phyloP scores from a whole-genome alignment of 2,113 vertebrate genomes.

The Mola mola region DNA sequence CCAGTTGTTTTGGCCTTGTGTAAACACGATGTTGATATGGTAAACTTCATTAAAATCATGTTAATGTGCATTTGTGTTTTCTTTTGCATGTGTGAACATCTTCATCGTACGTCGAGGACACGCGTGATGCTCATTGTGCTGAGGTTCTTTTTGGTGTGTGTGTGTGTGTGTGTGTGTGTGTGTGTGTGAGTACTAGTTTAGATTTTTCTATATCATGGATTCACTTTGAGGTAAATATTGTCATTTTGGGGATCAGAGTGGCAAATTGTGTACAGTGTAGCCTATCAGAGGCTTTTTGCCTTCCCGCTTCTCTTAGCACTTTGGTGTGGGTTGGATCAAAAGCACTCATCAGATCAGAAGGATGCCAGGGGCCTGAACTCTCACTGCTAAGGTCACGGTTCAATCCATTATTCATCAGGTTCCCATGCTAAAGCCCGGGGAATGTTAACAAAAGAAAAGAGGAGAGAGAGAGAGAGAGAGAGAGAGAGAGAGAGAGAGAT shows the following conservation, averaged over 20 bases:
- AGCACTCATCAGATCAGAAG: constrained; percentile 61
- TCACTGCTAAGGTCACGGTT: constrained; percentile 66
- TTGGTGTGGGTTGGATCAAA: constrained; percentile 61
- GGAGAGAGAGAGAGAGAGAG: too few species aligned
- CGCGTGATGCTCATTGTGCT: too few species aligned
- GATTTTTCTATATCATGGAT: constrained; percentile 14
- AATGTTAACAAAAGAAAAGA: constrained; percentile 50
- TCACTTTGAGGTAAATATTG: constrained; percentile 53
- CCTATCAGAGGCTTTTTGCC: constrained; percentile 35
- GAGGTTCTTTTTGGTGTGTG: too few species aligned
- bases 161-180: too few species aligned
- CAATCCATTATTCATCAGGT: constrained; percentile 74
- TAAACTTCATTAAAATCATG: too few species aligned
- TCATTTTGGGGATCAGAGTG: constrained; percentile 52
- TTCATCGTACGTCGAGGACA: too few species aligned
- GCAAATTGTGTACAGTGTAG: constrained; percentile 30
- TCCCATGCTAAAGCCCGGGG: constrained; percentile 45
- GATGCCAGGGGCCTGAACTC: constrained; percentile 58
- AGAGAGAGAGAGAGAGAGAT: constrained; percentile 24
- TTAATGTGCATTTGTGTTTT: too few species aligned
- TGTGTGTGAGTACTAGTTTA: background rate
- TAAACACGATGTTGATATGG: background rate
- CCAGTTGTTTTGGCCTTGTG: too few species aligned
- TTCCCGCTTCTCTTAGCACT: constrained; percentile 31
- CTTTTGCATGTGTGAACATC: too few species aligned